Base-by-base conservation (phyloP, 2,797 vertebrate species). In the Channallabes apus region DNA sequence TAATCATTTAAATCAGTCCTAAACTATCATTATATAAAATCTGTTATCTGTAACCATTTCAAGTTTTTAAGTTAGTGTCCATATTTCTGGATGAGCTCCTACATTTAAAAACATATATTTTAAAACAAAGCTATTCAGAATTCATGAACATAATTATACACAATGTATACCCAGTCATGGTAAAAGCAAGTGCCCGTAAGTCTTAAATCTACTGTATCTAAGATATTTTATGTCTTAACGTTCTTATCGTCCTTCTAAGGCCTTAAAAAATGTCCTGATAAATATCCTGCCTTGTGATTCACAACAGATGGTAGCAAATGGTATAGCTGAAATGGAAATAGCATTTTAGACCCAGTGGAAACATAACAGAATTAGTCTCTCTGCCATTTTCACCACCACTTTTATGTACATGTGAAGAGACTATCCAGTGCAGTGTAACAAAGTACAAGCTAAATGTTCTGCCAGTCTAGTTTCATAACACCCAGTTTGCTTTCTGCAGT, bases 361-460 rank as follows among this genome's bases (percentile, higher is more conserved):
- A 62, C 71, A 9, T 46, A 58, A 79, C 79, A 82, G 59, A 75
- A 72, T 58, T 15, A 14, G 24, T 32, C 46, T 81, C 46, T 62
- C 32, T 85, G 83, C 85, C 72, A 82, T 71, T 84, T 76, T 82
- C 38, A 15, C 46, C 62, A 69, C 2, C 64, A 77, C 27, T 84
- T 84, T 75, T n/a, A 61, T 61, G 32, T 38, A 32, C 32, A 78
- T 86, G 72, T 78, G 68, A 86, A 77, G 35, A 18, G 18, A 27
- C 68, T 62, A 76, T 78, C n/a, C 14, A 68, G 51, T 46, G n/a
- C 35, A 54, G 58, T 17, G 69, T 12, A 27, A 58, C 61, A 67
- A n/a, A 84, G 46, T 27, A n/a, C 41, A 69, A 56, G 27, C 69
- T 77, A 32, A 32, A 58, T 77, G 56, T 64, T 22, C 22, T 41